phyloP scores from a whole-genome alignment of 2,113 vertebrate species.

The Cyanistes caeruleus region DNA sequence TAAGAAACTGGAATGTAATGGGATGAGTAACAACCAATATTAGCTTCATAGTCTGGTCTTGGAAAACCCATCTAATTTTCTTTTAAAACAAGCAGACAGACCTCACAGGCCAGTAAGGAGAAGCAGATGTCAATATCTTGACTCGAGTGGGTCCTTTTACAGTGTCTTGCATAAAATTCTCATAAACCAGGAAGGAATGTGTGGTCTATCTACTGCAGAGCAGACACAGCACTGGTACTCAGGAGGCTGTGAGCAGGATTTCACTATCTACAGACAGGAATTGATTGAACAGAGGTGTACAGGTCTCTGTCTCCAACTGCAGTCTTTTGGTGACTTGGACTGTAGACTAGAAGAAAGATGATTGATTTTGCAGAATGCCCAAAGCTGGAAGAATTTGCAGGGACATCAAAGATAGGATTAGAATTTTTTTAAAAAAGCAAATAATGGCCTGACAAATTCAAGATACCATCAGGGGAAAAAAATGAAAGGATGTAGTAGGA shows the following conservation, averaged over 20 bases:
- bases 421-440: not conserved
- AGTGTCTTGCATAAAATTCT: conserved; percentile 18
- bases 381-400: not conserved
- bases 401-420: not conserved
- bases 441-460: not conserved
- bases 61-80: conserved; percentile 22
- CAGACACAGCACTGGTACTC: not conserved
- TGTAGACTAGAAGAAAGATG: not conserved
- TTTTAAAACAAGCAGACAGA: conserved; percentile 44
- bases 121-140: conserved; percentile 54
- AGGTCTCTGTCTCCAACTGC: not conserved
- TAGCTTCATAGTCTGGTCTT: conserved; percentile 26
- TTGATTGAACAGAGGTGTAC: not conserved
- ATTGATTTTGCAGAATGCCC: not conserved
- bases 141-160: conserved; percentile 28
- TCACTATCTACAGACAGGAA: not conserved
- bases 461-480: not conserved
- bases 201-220: conserved; percentile 31
- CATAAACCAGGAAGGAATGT: conserved; percentile 31
- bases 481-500: not conserved
- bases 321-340: not conserved
- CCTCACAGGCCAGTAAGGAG: conserved; percentile 34
- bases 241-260: not conserved
- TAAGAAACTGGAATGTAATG: conserved; percentile 15
- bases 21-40: conserved; percentile 22